Conservation (phyloP, 2,888 invertebrate species). For the Pocota personata region DNA sequence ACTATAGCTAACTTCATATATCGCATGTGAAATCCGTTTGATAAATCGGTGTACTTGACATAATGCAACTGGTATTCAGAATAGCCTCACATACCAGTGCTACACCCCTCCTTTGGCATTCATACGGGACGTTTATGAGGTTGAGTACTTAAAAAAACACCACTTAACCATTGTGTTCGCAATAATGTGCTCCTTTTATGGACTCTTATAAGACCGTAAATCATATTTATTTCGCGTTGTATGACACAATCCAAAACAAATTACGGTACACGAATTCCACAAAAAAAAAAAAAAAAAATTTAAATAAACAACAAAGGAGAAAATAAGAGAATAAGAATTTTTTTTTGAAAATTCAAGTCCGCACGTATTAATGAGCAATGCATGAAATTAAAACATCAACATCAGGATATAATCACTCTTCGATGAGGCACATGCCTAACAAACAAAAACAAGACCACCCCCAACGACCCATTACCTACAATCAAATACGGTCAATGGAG, state of each 20-base stretch:
- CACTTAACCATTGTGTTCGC: slow-evolving; percentile 48
- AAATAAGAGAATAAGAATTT: neutral
- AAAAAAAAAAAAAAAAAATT: too few species aligned
- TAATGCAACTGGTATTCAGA: slow-evolving; percentile 41
- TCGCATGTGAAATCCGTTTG: neutral
- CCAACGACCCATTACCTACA: neutral
- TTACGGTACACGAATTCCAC: slow-evolving; percentile 39
- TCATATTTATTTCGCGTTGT: slow-evolving; percentile 57
- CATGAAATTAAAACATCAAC: slow-evolving; percentile 39
- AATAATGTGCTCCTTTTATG: slow-evolving; percentile 61
- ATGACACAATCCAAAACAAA: slow-evolving; percentile 56
- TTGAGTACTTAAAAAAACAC: slow-evolving; percentile 52
- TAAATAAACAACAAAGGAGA: neutral
- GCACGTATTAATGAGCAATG: slow-evolving; percentile 51
- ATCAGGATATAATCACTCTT: slow-evolving; percentile 48
- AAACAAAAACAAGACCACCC: slow-evolving; percentile 14
- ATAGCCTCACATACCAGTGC: slow-evolving; percentile 19
- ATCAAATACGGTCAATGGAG: slow-evolving; percentile 34
- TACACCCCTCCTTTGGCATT: slow-evolving; percentile 41
- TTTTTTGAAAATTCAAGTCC: slow-evolving; percentile 51
- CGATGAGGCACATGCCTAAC: slow-evolving; percentile 8
- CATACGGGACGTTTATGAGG: slow-evolving; percentile 54
- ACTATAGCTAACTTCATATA: too few species aligned
- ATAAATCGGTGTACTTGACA: slow-evolving; percentile 16
- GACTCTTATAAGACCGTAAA: slow-evolving; percentile 54